phyloP scores from a whole-genome alignment of 2,113 vertebrate genomes.

The Thermophis baileyi region DNA sequence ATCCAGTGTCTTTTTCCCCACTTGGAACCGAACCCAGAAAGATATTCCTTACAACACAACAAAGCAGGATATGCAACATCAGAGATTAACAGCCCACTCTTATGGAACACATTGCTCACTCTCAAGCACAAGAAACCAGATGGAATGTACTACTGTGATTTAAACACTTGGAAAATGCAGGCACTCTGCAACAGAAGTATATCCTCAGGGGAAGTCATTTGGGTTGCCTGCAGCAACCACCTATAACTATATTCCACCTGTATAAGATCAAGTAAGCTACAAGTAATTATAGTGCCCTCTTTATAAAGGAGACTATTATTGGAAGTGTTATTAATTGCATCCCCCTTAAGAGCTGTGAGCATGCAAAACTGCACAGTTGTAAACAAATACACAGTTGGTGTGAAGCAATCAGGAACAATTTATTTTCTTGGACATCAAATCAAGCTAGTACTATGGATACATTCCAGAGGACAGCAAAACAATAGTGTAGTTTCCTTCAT shows the following conservation, averaged over 20 bases:
- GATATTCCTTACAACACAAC: too few relatives aligned
- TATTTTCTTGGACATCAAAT: slow-evolving; percentile 18
- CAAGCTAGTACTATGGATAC: not conserved
- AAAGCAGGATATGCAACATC: not conserved
- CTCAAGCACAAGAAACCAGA: not conserved
- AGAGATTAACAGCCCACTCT: not conserved
- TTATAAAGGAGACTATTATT: not conserved
- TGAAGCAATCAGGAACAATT: slow-evolving; percentile 3
- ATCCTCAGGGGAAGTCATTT: not conserved
- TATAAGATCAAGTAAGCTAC: not conserved
- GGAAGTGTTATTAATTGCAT: not conserved
- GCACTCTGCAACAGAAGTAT: not conserved
- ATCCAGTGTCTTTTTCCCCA: too few relatives aligned
- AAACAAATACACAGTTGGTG: not conserved
- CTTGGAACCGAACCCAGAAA: too few relatives aligned
- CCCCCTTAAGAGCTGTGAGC: not conserved
- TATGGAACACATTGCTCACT: not conserved
- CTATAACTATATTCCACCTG: not conserved
- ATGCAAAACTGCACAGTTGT: slow-evolving; percentile 19
- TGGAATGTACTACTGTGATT: not conserved
- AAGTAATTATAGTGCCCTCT: not conserved
- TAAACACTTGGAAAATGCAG: not conserved
- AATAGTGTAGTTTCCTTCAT: not conserved
- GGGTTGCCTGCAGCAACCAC: not conserved
- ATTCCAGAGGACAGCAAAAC: not conserved